Evolutionary conservation across 92 coral and sea anemone genomes (phyloP).

Genomic region (Siderastrea siderea): DNA sequence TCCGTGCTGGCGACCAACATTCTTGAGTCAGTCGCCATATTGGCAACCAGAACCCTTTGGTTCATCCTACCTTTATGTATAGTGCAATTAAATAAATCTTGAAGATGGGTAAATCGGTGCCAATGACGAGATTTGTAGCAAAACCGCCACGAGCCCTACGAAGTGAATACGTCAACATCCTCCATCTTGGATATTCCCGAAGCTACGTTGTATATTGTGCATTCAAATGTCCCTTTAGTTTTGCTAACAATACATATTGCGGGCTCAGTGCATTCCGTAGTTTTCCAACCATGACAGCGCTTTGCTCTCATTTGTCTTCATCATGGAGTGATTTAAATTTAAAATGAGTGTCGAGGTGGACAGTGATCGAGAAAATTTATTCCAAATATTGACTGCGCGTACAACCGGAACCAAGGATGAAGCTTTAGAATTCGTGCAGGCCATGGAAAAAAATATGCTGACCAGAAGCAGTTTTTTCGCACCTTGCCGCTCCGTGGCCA

Average conservation of each 20-base stretch:
- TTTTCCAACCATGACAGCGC: no score
- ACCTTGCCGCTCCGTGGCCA: slow-evolving; percentile 20
- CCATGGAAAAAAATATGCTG: slow-evolving; percentile 18
- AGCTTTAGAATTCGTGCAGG: slow-evolving; percentile 1
- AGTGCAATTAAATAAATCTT: not conserved
- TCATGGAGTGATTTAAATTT: not conserved
- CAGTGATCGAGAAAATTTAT: slow-evolving; percentile 10
- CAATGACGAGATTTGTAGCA: not conserved
- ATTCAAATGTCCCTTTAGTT: not conserved
- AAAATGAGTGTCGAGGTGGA: not conserved
- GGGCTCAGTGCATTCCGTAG: no score
- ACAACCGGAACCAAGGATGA: slow-evolving; percentile 15
- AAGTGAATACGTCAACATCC: not conserved
- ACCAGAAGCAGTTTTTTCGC: slow-evolving; percentile 25
- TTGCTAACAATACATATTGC: not conserved
- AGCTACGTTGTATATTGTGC: no score
- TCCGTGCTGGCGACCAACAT: not conserved
- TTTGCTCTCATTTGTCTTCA: not conserved
- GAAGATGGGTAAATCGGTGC: not conserved
- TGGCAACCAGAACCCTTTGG: slow-evolving; percentile 5
- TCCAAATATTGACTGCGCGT: slow-evolving; percentile 17
- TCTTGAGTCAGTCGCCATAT: not conserved
- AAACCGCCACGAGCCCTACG: not conserved
- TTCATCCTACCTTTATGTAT: not conserved
- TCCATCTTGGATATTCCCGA: not conserved